A percentile compares a stretch with the other conserved stretches of the same genome.
phyloP scores from a whole-genome alignment of 2,113 vertebrate genomes.

The Ramphastos sulfuratus region DNA sequence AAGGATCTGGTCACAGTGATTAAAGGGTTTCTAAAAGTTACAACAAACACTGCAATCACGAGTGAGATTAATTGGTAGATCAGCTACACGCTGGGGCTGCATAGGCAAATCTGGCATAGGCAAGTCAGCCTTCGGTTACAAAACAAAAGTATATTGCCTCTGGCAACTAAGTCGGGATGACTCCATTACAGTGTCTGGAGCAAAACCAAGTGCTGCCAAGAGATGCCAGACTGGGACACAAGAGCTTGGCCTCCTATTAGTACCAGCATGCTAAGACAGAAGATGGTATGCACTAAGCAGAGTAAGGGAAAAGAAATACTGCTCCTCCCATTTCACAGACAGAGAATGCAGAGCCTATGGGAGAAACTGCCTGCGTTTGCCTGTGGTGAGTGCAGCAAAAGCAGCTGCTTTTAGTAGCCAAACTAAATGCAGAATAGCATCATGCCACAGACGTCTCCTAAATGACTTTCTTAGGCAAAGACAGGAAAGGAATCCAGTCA shows the following conservation, averaged over 20 bases:
- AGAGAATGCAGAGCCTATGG: neutral
- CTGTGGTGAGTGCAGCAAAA: neutral
- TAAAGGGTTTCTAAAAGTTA: constrained; percentile 1
- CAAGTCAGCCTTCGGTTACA: neutral
- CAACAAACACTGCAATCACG: neutral
- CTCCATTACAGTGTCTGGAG: neutral
- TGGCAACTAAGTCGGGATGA: neutral
- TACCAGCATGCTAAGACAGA: neutral
- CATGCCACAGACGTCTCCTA: neutral
- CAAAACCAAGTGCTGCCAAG: neutral
- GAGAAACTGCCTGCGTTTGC: neutral
- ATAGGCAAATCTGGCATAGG: neutral
- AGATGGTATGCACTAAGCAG: neutral
- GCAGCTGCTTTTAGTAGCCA: neutral
- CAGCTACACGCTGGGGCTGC: neutral
- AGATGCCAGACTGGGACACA: rapidly evolving
- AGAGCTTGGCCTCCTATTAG: neutral
- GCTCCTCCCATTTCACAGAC: neutral
- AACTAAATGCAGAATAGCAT: neutral
- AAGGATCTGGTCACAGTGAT: neutral
- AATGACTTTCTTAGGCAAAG: neutral
- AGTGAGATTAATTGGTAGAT: neutral
- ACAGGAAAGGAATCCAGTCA: constrained; percentile 10
- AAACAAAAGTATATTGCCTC: neutral
- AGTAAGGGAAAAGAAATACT: neutral